These are phyloP conservation scores for Pachycephala philippinensis DNA, from an alignment of 2,113 vertebrate species.

Conservation along the genomic window DNA sequence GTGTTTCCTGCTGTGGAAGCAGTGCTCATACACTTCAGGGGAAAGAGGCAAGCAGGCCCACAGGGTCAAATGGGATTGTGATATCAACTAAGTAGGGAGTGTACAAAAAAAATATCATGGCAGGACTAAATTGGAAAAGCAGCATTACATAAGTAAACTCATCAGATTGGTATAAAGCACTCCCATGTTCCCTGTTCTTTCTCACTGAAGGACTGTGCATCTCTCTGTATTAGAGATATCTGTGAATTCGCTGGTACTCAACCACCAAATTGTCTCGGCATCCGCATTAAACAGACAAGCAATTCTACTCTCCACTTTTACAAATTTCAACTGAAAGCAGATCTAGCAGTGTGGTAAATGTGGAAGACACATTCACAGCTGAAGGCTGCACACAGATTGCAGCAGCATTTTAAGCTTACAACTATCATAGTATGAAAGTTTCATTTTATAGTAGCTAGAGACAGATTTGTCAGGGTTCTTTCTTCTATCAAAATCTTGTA, in stretches of 20 bases:
- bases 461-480: neutral
- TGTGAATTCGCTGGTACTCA: neutral
- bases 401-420: neutral
- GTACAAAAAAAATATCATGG: neutral
- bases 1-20: neutral
- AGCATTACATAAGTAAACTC: neutral
- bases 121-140: neutral
- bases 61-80: neutral
- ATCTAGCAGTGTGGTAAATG: neutral
- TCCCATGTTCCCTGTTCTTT: neutral
- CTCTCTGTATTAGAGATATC: neutral
- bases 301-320: neutral
- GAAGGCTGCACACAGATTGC: neutral
- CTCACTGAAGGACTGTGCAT: neutral
- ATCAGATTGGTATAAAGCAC: neutral
- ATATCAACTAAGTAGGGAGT: neutral
- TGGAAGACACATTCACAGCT: neutral
- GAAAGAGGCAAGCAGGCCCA: neutral
- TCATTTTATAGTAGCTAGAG: neutral
- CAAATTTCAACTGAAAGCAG: neutral
- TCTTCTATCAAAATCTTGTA: neutral
- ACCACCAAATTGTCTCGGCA: neutral
- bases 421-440: neutral
- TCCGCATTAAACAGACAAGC: neutral
- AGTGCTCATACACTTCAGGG: neutral